These are phyloP conservation scores for Enteromius anoplus DNA, from an alignment of 2,797 vertebrate species.

Conservation along the genomic window DNA sequence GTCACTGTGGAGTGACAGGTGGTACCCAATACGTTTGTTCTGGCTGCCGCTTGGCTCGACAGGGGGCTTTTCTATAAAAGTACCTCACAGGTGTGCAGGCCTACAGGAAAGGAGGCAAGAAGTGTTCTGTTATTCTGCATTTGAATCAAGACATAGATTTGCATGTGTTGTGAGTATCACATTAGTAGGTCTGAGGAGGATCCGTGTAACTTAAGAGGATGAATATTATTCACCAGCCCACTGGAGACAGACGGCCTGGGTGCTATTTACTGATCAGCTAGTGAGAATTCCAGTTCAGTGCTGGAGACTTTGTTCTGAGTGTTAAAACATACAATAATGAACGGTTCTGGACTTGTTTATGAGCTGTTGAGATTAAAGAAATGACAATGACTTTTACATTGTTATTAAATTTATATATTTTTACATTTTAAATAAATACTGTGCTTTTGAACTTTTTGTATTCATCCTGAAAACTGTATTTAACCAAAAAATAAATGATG, in stretches of 20 bases:
- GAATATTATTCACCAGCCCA: slow-evolving; percentile 26
- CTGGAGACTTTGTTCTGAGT: slow-evolving; percentile 13
- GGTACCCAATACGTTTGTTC: slow-evolving; percentile 43
- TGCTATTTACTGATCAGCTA: slow-evolving; percentile 37
- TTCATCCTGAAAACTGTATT: background rate
- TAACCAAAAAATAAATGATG: too few relatives aligned
- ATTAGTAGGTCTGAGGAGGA: slow-evolving; percentile 9
- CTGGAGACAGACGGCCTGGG: slow-evolving; percentile 29
- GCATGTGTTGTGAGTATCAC: slow-evolving; percentile 27
- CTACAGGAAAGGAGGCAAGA: slow-evolving; percentile 23
- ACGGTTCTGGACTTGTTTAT: background rate
- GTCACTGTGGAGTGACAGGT: slow-evolving; percentile 64
- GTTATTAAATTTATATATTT: background rate
- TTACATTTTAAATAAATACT: background rate
- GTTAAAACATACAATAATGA: background rate
- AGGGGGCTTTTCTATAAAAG: slow-evolving; percentile 57
- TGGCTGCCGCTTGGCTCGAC: slow-evolving; percentile 18
- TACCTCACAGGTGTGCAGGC: slow-evolving; percentile 30
- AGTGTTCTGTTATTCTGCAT: background rate
- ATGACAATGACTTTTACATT: background rate
- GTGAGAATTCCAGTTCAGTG: slow-evolving; percentile 26
- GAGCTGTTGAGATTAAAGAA: background rate
- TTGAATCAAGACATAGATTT: background rate
- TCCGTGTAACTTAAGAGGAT: slow-evolving; percentile 34
- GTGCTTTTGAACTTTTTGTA: background rate